phyloP scores from a whole-genome alignment of 1,140 invertebrate species.

The Calycopis cecrops region DNA sequence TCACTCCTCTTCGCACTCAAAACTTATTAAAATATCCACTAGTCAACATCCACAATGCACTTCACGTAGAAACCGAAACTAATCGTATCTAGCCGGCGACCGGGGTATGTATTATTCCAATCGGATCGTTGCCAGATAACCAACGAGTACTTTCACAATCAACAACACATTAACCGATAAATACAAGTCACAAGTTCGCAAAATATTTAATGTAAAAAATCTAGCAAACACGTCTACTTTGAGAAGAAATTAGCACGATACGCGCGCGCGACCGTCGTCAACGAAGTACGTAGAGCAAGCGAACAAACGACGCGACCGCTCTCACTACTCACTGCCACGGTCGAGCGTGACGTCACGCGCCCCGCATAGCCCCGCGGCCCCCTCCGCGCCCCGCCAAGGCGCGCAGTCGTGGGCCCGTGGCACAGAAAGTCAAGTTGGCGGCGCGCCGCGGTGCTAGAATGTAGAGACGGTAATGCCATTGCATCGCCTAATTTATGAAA shows the following conservation, averaged over 20 bases:
- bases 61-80: conserved; percentile 45
- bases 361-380: conserved; percentile 36
- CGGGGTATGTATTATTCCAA: conserved; percentile 40
- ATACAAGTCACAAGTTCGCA: conserved; percentile 43
- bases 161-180: conserved; percentile 53
- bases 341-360: conserved; percentile 66
- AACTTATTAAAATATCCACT: conserved; percentile 58
- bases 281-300: conserved; percentile 65
- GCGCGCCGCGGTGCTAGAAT: conserved; percentile 20
- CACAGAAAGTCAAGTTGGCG: conserved; percentile 62
- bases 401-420: conserved; percentile 52
- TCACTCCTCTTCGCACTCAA: conserved; percentile 66
- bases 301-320: conserved; percentile 64
- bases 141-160: conserved; percentile 22
- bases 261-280: conserved; percentile 65
- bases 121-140: conserved; percentile 23
- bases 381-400: conserved; percentile 32
- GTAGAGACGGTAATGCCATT: conserved; percentile 61
- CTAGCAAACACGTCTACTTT: conserved; percentile 33
- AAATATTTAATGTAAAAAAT: neutral
- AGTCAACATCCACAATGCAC: conserved; percentile 29
- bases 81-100: conserved; percentile 50
- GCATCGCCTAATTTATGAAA: conserved; percentile 58
- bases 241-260: conserved; percentile 53
- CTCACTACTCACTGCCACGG: conserved; percentile 72